phyloP scores from a whole-genome alignment of 1,140 invertebrate genomes.

The Galleria mellonella region DNA sequence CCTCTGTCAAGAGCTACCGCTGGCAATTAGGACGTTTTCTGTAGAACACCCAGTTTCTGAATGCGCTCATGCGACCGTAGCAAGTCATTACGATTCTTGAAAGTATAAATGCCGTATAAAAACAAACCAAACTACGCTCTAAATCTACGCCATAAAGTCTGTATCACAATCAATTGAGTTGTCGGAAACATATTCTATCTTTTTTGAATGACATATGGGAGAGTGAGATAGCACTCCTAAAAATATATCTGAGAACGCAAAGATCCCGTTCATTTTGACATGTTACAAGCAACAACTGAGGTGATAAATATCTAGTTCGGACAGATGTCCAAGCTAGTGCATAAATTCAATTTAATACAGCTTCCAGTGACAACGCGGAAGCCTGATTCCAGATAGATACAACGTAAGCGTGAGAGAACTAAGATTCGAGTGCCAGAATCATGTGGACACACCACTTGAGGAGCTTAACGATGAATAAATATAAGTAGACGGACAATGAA shows the following conservation, averaged over 20 bases:
- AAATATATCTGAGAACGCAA: constrained; percentile 49
- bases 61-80: constrained; percentile 66
- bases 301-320: constrained; percentile 57
- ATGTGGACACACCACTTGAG: constrained; percentile 43
- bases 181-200: constrained; percentile 20
- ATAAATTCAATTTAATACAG: constrained; percentile 50
- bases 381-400: constrained; percentile 19
- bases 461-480: constrained; percentile 27
- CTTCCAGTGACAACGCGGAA: constrained; percentile 30
- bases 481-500: constrained; percentile 21
- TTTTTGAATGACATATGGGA: constrained; percentile 26
- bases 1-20: constrained; percentile 5
- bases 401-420: constrained; percentile 36
- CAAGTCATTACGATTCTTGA: constrained; percentile 59
- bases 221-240: constrained; percentile 30
- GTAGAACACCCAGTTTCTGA: constrained; percentile 27
- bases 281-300: constrained; percentile 40
- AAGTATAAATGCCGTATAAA: constrained; percentile 36
- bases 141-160: constrained; percentile 37
- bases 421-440: constrained; percentile 31
- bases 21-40: constrained; percentile 32
- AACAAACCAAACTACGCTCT: constrained; percentile 50
- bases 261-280: constrained; percentile 52
- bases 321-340: constrained; percentile 36
- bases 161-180: constrained; percentile 18